phyloP scores from a whole-genome alignment of 2,797 vertebrate genomes.

The Crocodylus rhombifer region DNA sequence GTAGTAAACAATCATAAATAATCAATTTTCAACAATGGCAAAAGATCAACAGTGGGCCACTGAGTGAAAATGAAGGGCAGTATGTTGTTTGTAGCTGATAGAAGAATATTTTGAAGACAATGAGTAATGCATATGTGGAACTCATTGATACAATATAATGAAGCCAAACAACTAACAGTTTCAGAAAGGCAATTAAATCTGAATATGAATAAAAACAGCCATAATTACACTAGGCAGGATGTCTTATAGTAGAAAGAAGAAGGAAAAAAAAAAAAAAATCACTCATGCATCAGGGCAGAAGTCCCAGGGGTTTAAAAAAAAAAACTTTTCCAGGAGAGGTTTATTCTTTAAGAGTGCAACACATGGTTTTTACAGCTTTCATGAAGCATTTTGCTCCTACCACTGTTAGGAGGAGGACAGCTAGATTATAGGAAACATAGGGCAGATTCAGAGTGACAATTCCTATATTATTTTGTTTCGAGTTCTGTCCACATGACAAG shows the following conservation, averaged over 20 bases:
- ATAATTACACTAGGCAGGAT: rapidly evolving
- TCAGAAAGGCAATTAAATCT: neutral
- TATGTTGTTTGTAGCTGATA: neutral
- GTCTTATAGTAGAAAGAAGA: neutral
- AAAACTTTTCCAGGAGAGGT: neutral
- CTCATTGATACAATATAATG: neutral
- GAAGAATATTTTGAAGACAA: neutral
- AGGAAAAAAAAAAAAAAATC: neutral
- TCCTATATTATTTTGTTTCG: neutral
- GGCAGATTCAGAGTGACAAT: neutral
- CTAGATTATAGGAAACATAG: too few relatives aligned
- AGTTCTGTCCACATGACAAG: neutral
- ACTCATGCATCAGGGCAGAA: neutral
- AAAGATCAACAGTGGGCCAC: neutral
- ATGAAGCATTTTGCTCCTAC: neutral
- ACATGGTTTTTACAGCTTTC: neutral
- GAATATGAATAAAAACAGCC: neutral
- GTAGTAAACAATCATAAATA: neutral
- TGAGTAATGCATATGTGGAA: neutral
- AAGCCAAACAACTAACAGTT: neutral
- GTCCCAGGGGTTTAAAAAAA: neutral
- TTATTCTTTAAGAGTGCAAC: neutral
- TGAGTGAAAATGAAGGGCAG: neutral
- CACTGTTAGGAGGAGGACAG: neutral
- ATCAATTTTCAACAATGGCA: neutral